phyloP scores from a whole-genome alignment of 2,888 invertebrate genomes.

The Villa cingulata region DNA sequence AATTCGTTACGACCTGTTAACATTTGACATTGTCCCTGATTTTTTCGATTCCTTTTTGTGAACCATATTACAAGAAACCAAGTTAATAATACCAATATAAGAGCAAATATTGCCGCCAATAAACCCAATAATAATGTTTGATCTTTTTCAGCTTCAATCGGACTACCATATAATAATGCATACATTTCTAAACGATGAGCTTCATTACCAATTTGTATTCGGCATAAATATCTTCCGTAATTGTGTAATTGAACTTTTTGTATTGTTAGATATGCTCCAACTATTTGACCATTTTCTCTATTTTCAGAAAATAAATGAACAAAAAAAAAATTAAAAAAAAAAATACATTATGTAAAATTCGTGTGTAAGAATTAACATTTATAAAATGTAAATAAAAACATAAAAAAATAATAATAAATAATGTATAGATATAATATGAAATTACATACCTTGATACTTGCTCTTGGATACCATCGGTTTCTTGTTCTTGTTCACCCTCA shows the following conservation, averaged over 20 bases:
- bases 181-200: slow-evolving; percentile 33
- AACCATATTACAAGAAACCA: slow-evolving; percentile 6
- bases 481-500: slow-evolving; percentile 37
- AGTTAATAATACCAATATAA: slow-evolving; percentile 2
- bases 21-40: slow-evolving; percentile 5
- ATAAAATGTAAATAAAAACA: not conserved
- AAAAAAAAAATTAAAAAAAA: not conserved
- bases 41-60: slow-evolving; percentile 1
- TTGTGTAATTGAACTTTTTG: slow-evolving; percentile 45
- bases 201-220: slow-evolving; percentile 44
- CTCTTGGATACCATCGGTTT: slow-evolving; percentile 12
- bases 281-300: slow-evolving; percentile 57
- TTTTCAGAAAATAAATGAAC: too few species aligned
- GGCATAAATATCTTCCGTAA: slow-evolving; percentile 58
- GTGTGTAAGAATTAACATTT: not conserved
- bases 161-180: slow-evolving; percentile 17
- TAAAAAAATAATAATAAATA: not conserved
- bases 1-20: not conserved
- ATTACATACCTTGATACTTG: slow-evolving; percentile 29
- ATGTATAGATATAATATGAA: not conserved
- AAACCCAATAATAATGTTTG: slow-evolving; percentile 3
- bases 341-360: not conserved
- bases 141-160: slow-evolving; percentile 10
- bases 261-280: slow-evolving; percentile 55
- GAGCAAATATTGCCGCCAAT: slow-evolving; percentile 6